Percentiles rank a stretch among this genome's conserved stretches.
These are phyloP conservation scores for Epizoanthus illoricatus DNA, from an alignment of 92 coral and sea anemone genomes.

Conservation along the genomic window DNA sequence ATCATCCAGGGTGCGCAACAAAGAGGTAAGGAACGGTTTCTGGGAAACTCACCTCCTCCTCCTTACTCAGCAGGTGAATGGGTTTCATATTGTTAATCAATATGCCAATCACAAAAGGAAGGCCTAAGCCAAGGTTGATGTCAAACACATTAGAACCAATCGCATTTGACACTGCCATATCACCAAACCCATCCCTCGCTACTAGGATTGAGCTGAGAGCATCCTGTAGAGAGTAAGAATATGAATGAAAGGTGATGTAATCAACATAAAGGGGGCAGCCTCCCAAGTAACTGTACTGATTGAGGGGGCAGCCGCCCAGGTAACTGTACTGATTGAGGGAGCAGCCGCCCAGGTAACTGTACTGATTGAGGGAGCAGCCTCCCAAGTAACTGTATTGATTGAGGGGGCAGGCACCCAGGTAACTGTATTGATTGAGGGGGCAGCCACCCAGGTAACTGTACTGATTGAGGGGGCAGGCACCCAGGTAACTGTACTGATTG, in stretches of 20 bases:
- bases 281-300: neutral
- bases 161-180: conserved; percentile 99
- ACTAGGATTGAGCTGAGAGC: conserved; percentile 94
- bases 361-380: neutral
- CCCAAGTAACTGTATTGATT: too few species aligned
- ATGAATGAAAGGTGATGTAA: neutral
- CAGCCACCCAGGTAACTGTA: too few species aligned
- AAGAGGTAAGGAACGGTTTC: neutral
- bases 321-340: too few species aligned
- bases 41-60: conserved; percentile 69
- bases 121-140: conserved; percentile 95
- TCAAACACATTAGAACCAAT: conserved; percentile 99
- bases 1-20: too few species aligned
- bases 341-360: too few species aligned
- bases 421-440: too few species aligned
- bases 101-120: conserved; percentile 87
- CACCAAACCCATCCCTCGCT: conserved; percentile 99
- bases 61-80: conserved; percentile 67
- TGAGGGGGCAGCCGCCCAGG: neutral
- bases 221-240: conserved; percentile 61
- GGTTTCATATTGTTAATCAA: conserved; percentile 83
- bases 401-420: too few species aligned
- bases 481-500: too few species aligned
- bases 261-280: neutral
- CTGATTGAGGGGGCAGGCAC: too few species aligned